Conservation (phyloP, 2,888 invertebrate species). For the Drosophila ezoana region DNA sequence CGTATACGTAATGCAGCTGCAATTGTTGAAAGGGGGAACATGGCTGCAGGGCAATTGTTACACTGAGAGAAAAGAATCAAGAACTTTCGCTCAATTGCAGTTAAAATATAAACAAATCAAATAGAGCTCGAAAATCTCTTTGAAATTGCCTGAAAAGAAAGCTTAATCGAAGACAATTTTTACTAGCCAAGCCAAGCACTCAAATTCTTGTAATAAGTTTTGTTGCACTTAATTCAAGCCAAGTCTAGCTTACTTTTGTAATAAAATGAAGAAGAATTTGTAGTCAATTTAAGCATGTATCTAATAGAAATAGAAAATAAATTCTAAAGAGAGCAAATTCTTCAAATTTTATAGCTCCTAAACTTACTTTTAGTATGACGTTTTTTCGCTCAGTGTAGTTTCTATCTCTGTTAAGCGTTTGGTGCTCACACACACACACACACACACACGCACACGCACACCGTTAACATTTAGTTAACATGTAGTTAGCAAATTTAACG, state of each 20-base stretch:
- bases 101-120: no score
- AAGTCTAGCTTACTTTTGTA: no score
- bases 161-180: no score
- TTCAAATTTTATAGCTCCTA: no score
- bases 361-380: background rate
- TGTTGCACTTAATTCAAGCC: no score
- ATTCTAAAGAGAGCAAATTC: background rate
- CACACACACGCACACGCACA: background rate
- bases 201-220: no score
- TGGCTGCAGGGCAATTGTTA: background rate
- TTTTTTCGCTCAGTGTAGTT: slow-evolving; percentile 1
- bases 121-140: no score
- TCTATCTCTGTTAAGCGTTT: background rate
- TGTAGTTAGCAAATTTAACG: slow-evolving; percentile 32
- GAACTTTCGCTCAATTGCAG: no score
- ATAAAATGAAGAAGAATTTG: background rate
- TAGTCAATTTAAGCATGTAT: background rate
- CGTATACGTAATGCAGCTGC: slow-evolving; percentile 48
- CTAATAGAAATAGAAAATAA: background rate
- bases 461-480: slow-evolving; percentile 49
- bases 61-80: background rate
- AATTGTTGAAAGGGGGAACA: background rate
- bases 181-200: no score
- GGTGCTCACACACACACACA: background rate
- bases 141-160: no score